Evolutionary conservation across 2,113 vertebrate species (phyloP).

Genomic region (Hemibagrus wyckioides): DNA sequence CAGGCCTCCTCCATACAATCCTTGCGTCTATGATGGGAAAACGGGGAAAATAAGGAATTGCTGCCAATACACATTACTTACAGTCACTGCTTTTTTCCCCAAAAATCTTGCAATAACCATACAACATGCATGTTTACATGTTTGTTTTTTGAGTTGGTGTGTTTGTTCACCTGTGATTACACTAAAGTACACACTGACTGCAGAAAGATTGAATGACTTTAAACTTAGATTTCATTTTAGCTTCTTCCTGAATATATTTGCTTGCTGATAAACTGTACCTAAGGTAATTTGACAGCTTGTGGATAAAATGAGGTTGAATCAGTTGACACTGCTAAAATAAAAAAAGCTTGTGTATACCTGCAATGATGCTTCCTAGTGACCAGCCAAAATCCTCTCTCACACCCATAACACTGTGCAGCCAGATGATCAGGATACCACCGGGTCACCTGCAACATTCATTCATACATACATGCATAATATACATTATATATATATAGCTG

Average conservation of each 20-base stretch:
- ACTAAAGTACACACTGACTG: not conserved
- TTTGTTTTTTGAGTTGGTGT: not conserved
- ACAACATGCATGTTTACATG: no score
- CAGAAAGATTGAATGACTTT: not conserved
- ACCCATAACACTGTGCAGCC: conserved; percentile 94
- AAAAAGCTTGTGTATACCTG: conserved; percentile 75
- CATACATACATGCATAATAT: no score
- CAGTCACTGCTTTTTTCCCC: not conserved
- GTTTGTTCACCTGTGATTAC: not conserved
- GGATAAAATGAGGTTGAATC: not conserved
- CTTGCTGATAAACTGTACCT: not conserved
- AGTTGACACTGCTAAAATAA: not conserved
- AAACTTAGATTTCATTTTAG: not conserved
- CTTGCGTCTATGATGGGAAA: conserved; percentile 90
- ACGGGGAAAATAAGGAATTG: conserved; percentile 80
- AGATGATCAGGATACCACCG: conserved; percentile 97
- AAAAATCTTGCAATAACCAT: not conserved
- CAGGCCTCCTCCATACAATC: conserved; percentile 89
- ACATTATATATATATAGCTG: no score
- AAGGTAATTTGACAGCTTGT: not conserved
- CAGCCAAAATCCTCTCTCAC: conserved; percentile 93
- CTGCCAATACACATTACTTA: not conserved
- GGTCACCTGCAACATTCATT: conserved; percentile 81
- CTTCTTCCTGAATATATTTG: not conserved
- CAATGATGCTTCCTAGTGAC: conserved; percentile 94